These are phyloP conservation scores for Rotaria socialis DNA, from an alignment of 2,888 invertebrate genomes.

Conservation along the genomic window DNA sequence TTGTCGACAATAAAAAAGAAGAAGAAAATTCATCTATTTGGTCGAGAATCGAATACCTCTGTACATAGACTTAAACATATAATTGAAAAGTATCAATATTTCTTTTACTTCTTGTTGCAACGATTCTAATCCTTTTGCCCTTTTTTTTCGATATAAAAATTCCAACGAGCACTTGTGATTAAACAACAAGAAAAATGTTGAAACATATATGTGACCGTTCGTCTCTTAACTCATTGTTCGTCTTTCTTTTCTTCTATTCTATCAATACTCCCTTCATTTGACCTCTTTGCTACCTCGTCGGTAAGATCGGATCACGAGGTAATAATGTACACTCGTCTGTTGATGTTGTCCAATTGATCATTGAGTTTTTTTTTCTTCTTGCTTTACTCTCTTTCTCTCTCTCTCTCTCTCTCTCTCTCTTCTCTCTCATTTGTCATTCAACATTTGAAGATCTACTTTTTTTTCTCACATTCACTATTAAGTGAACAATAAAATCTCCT, in stretches of 20 bases:
- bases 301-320: not conserved
- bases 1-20: not conserved
- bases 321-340: not conserved
- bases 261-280: not conserved
- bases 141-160: not conserved
- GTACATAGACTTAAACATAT: not conserved
- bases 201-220: not conserved
- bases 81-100: not conserved
- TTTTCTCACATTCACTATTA: too few relatives aligned
- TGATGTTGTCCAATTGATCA: not conserved
- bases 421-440: not conserved
- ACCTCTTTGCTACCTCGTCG: not conserved
- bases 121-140: slow-evolving; percentile 1
- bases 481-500: too few relatives aligned
- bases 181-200: not conserved
- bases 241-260: not conserved
- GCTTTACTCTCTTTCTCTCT: not conserved
- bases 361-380: not conserved
- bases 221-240: not conserved
- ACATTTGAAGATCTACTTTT: not conserved
- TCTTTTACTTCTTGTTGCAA: not conserved
- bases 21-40: not conserved
- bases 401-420: not conserved
- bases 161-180: not conserved
- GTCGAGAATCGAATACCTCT: not conserved